These are phyloP conservation scores for Nematopogon swammerdamellus DNA, from an alignment of 2,888 invertebrate genomes.

Conservation along the genomic window DNA sequence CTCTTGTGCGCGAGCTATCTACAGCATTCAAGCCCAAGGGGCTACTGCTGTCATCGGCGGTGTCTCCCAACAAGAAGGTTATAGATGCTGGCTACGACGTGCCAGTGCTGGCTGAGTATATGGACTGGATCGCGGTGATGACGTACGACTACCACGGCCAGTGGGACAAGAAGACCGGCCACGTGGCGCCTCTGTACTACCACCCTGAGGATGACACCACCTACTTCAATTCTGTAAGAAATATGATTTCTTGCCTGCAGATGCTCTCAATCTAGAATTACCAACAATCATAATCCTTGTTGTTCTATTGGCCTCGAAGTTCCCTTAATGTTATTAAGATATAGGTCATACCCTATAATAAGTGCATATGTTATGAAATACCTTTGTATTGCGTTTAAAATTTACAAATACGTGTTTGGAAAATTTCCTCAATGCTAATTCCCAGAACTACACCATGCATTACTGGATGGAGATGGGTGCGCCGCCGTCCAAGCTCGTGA, in stretches of 20 bases:
- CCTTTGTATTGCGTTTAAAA: no score
- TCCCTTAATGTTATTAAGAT: no score
- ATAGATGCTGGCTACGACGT: constrained; percentile 87
- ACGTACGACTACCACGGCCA: constrained; percentile 90
- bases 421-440: no score
- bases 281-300: no score
- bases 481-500: constrained; percentile 74
- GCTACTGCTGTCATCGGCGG: constrained; percentile 76
- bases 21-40: constrained; percentile 64
- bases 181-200: constrained; percentile 80
- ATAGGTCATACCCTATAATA: no score
- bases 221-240: constrained; percentile 77
- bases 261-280: background rate
- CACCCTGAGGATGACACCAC: constrained; percentile 79
- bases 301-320: background rate
- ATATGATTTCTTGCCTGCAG: background rate
- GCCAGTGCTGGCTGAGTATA: constrained; percentile 64
- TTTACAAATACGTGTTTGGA: no score
- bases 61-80: constrained; percentile 84
- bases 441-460: constrained; percentile 80
- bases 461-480: constrained; percentile 89
- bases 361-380: constrained; percentile 1
- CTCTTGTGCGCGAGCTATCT: constrained; percentile 69
- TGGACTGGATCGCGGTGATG: constrained; percentile 93
- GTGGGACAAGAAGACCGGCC: constrained; percentile 90